Evolutionary conservation across 2,113 vertebrate species (phyloP).

Genomic region (Leptobrachium ailaonicum): DNA sequence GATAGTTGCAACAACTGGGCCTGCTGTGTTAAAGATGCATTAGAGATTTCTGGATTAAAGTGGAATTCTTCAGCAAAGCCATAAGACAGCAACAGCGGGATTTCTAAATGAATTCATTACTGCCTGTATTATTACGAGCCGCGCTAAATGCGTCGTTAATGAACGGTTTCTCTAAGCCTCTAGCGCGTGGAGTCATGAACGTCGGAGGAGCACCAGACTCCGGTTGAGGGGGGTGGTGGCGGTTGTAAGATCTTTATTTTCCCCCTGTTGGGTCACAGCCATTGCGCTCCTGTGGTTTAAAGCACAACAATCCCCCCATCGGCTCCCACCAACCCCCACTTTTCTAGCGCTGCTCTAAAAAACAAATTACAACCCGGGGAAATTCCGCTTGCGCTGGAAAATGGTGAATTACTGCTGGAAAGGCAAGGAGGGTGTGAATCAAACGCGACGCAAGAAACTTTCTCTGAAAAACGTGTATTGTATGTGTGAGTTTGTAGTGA

Average conservation of each 20-base stretch:
- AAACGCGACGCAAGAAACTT: slow-evolving; percentile 19
- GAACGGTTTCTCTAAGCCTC: slow-evolving; percentile 26
- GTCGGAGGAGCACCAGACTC: not conserved
- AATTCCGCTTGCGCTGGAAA: slow-evolving; percentile 28
- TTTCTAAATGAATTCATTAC: slow-evolving; percentile 44
- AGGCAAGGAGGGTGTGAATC: slow-evolving; percentile 22
- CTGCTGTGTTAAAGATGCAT: slow-evolving; percentile 41
- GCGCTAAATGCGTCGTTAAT: slow-evolving; percentile 38
- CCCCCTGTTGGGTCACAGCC: slow-evolving; percentile 14
- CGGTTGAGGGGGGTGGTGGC: not conserved
- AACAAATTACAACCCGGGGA: slow-evolving; percentile 40
- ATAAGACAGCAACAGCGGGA: slow-evolving; percentile 35
- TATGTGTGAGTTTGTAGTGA: no score
- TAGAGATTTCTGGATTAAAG: slow-evolving; percentile 37
- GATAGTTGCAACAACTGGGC: not conserved
- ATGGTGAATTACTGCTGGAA: slow-evolving; percentile 35
- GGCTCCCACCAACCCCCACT: not conserved
- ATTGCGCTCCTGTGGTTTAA: not conserved
- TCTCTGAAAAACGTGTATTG: no score
- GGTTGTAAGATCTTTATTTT: slow-evolving; percentile 8
- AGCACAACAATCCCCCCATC: not conserved
- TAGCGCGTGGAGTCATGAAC: not conserved
- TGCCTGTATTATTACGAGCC: slow-evolving; percentile 14
- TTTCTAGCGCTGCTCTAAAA: not conserved
- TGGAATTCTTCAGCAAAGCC: slow-evolving; percentile 32